These are phyloP conservation scores for Maccullochella peelii DNA, from an alignment of 2,113 vertebrate genomes.

Conservation along the genomic window DNA sequence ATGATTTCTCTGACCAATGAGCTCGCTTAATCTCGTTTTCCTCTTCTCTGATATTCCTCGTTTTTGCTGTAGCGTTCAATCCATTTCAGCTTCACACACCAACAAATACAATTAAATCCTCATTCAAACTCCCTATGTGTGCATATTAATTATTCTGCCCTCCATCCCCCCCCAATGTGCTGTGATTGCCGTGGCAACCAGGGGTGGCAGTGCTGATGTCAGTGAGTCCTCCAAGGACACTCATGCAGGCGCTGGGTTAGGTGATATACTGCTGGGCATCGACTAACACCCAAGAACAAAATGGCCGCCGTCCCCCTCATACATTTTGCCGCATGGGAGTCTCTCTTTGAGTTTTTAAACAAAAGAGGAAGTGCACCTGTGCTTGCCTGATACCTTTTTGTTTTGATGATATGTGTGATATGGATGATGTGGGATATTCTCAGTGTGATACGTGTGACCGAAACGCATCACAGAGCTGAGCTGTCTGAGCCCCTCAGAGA, in stretches of 20 bases:
- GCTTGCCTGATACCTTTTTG: conserved; percentile 9
- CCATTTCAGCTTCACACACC: conserved; percentile 64
- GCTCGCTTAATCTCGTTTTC: conserved; percentile 45
- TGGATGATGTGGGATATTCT: conserved; percentile 46
- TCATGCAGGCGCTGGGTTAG: conserved; percentile 66
- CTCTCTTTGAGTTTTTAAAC: conserved; percentile 25
- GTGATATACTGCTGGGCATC: conserved; percentile 66
- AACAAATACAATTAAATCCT: conserved; percentile 73
- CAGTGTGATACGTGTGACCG: conserved; percentile 49
- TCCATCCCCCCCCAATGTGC: conserved; percentile 52
- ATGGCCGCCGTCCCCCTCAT: conserved; percentile 44
- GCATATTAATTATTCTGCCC: conserved; percentile 81
- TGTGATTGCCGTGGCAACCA: conserved; percentile 79
- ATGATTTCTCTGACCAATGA: conserved; percentile 67
- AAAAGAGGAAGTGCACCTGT: conserved; percentile 42
- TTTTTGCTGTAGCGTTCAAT: conserved; percentile 35
- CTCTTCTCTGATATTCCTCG: conserved; percentile 12
- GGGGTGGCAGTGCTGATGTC: conserved; percentile 78
- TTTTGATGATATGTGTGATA: conserved; percentile 40
- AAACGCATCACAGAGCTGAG: conserved; percentile 49
- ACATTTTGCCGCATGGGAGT: conserved; percentile 13
- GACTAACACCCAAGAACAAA: conserved; percentile 63
- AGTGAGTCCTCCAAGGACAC: conserved; percentile 80
- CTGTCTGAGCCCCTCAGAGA: conserved; percentile 52
- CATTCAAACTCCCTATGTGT: conserved; percentile 57